These are phyloP conservation scores for Epizoanthus ramosus DNA, from an alignment of 92 coral and sea anemone genomes.

Conservation along the genomic window DNA sequence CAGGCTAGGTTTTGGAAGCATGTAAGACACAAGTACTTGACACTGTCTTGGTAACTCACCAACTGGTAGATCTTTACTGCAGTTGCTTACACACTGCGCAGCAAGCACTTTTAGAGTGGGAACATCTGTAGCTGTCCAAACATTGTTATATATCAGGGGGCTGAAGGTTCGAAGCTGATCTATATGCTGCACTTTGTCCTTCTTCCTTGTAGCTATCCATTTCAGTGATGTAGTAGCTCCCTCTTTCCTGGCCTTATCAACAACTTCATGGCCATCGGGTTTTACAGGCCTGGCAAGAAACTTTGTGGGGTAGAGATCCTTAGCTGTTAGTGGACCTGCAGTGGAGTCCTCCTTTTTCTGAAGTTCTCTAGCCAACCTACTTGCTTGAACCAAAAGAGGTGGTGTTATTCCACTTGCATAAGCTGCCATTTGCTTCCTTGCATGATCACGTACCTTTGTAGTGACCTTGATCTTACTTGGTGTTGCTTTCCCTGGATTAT, in stretches of 20 bases:
- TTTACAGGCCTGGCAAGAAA: neutral
- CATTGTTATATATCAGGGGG: neutral
- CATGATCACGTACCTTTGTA: neutral
- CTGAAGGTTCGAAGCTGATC: neutral
- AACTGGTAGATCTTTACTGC: no score
- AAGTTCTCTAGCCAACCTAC: neutral
- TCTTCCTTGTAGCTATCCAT: neutral
- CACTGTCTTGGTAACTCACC: no score
- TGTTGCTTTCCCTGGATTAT: neutral
- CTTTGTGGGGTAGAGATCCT: neutral
- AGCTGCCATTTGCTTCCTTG: neutral
- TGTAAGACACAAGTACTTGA: no score
- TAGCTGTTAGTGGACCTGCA: neutral
- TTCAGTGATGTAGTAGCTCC: neutral
- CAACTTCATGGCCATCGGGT: neutral
- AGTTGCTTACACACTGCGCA: no score
- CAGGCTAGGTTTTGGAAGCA: no score
- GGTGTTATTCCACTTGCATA: neutral
- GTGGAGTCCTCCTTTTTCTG: neutral
- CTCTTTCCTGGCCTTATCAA: neutral
- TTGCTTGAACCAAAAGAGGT: neutral
- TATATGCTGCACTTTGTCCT: neutral
- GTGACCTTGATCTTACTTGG: neutral
- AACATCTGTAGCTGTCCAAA: no score
- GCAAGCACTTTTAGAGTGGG: no score